phyloP scores from a whole-genome alignment of 2,797 vertebrate genomes.

The Pseudochaenichthys georgianus region DNA sequence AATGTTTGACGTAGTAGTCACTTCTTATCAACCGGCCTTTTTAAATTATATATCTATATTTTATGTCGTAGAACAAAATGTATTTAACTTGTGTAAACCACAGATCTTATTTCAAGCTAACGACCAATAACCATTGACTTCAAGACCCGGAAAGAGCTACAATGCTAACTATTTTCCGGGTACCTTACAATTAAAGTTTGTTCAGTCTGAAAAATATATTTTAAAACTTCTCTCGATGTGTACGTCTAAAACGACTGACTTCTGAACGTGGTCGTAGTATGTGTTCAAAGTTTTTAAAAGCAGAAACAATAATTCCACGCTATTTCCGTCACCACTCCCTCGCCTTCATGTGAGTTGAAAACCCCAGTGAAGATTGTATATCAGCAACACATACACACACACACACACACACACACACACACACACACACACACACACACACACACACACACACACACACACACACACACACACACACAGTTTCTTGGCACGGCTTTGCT shows the following conservation, averaged over 20 bases:
- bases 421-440: constrained; percentile 7
- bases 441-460: constrained; percentile 11
- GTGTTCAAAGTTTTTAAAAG: not conserved
- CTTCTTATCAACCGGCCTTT: no score
- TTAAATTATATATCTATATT: no score
- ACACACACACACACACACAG: constrained; percentile 7
- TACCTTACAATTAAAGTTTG: not conserved
- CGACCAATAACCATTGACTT: no score
- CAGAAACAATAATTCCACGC: not conserved
- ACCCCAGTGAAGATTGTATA: not conserved
- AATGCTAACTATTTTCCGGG: no score
- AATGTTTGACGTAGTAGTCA: no score
- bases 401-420: constrained; percentile 12
- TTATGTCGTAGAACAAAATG: no score
- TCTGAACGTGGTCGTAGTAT: not conserved
- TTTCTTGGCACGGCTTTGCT: not conserved
- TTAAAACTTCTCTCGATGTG: no score
- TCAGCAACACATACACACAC: not conserved
- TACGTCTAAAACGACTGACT: not conserved
- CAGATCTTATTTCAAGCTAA: no score
- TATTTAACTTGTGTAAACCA: no score
- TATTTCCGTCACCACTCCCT: not conserved
- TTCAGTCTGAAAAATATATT: not conserved
- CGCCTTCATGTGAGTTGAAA: not conserved
- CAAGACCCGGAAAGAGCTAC: no score